phyloP scores from a whole-genome alignment of 2,888 invertebrate genomes.

The Calliphora vomitoria region DNA sequence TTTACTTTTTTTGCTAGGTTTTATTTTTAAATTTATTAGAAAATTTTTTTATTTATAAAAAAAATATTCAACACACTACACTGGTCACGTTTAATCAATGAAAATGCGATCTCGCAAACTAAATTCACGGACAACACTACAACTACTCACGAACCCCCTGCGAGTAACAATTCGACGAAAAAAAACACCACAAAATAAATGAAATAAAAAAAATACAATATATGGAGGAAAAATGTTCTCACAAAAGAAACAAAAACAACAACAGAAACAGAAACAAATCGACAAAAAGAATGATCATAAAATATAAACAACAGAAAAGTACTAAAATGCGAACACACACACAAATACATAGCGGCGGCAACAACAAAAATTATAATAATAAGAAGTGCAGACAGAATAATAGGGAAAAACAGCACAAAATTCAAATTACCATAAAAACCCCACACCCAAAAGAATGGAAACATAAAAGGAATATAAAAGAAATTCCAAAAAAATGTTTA shows the following conservation, averaged over 20 bases:
- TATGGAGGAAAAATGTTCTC: conserved; percentile 47
- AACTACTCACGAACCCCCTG: conserved; percentile 71
- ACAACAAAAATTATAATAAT: conserved; percentile 11
- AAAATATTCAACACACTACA: conserved; percentile 12
- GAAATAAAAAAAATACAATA: conserved; percentile 15
- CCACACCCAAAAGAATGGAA: conserved; percentile 2
- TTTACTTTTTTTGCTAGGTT: too few relatives aligned
- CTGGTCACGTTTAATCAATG: conserved; percentile 59
- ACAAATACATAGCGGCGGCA: background rate
- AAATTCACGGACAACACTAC: conserved; percentile 71
- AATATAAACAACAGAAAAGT: conserved; percentile 10
- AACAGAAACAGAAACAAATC: background rate
- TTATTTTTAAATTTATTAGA: background rate
- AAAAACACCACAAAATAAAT: conserved; percentile 40
- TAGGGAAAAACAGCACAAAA: background rate
- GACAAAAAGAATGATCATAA: conserved; percentile 44
- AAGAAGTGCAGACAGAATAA: conserved; percentile 39
- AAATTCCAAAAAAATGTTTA: background rate
- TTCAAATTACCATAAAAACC: background rate
- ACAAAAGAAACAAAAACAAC: conserved; percentile 26
- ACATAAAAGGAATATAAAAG: background rate
- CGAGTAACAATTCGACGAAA: conserved; percentile 36
- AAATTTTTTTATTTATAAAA: background rate
- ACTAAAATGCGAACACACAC: background rate
- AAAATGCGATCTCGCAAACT: conserved; percentile 71